Percentiles rank a stretch among this genome's conserved stretches.
Evolutionary conservation across 1,140 invertebrate species (phyloP).

Genomic region (Globodera ellingtonae): DNA sequence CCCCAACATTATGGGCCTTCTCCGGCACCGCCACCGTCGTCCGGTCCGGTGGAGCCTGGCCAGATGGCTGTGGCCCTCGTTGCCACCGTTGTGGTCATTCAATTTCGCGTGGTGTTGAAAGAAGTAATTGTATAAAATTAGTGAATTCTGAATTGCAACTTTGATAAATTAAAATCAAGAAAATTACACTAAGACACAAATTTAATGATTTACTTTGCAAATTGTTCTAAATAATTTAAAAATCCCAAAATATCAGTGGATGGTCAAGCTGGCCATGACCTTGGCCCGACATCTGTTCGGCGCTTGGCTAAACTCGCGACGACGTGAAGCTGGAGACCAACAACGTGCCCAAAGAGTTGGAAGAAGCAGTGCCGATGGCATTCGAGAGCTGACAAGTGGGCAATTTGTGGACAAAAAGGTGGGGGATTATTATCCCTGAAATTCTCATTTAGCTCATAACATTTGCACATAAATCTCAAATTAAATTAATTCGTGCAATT

Average conservation of each 20-base stretch:
- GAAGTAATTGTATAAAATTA: not conserved
- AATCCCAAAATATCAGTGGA: not conserved
- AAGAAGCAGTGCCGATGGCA: not conserved
- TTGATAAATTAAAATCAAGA: too few relatives aligned
- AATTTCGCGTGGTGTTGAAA: constrained; percentile 13
- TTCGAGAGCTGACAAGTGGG: not conserved
- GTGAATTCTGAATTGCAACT: too few relatives aligned
- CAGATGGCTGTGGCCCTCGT: constrained; percentile 19
- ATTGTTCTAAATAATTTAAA: too few relatives aligned
- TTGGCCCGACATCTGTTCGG: constrained; percentile 1
- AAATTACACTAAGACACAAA: too few relatives aligned
- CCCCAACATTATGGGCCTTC: not conserved
- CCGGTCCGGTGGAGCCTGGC: constrained; percentile 9
- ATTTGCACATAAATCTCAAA: too few relatives aligned
- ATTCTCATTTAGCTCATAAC: not conserved
- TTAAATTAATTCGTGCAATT: too few relatives aligned
- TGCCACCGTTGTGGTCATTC: constrained; percentile 20
- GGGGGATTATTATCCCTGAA: not conserved
- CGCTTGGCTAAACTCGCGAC: not conserved
- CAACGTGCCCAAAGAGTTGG: not conserved
- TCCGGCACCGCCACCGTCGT: not conserved
- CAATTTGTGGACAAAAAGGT: constrained; percentile 14
- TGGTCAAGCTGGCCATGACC: not conserved
- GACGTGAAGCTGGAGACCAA: not conserved
- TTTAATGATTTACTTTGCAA: too few relatives aligned